These are phyloP conservation scores for Alcis repandata DNA, from an alignment of 2,888 invertebrate genomes.

Conservation along the genomic window DNA sequence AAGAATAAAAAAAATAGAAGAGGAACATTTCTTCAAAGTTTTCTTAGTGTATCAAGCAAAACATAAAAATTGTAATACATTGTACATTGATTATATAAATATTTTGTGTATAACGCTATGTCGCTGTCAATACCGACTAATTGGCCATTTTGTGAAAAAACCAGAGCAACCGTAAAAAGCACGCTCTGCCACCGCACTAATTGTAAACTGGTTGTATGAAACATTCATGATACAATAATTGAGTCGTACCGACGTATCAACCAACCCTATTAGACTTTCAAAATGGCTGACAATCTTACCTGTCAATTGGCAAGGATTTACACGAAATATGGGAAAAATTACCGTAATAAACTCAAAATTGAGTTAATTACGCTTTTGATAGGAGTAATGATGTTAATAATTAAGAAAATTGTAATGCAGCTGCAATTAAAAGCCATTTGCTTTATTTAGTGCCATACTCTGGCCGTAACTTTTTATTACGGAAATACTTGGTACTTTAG, in stretches of 20 bases:
- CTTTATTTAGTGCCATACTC: slow-evolving; percentile 7
- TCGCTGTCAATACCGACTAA: slow-evolving; percentile 65
- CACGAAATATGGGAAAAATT: slow-evolving; percentile 29
- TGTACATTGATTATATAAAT: neutral
- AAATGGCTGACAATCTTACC: slow-evolving; percentile 45
- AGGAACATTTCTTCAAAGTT: too few species aligned
- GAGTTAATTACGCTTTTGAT: slow-evolving; percentile 22
- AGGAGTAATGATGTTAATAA: neutral
- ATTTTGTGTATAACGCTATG: slow-evolving; percentile 40
- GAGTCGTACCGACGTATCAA: slow-evolving; percentile 64
- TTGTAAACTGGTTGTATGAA: slow-evolving; percentile 74
- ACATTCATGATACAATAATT: slow-evolving; percentile 77
- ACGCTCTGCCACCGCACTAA: slow-evolving; percentile 55
- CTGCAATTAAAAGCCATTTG: slow-evolving; percentile 37
- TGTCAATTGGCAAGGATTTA: slow-evolving; percentile 42
- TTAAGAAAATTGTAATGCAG: slow-evolving; percentile 31
- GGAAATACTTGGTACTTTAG: neutral
- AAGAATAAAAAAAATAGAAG: too few species aligned
- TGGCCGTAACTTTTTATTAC: slow-evolving; percentile 12
- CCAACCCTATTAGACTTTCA: slow-evolving; percentile 62
- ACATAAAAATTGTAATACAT: too few species aligned
- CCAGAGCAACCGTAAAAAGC: slow-evolving; percentile 54
- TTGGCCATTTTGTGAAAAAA: slow-evolving; percentile 68
- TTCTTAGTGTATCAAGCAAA: too few species aligned
- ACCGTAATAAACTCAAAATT: slow-evolving; percentile 24